Base-by-base conservation (phyloP, 2,888 invertebrate species). In the Polymixis flavicincta region DNA sequence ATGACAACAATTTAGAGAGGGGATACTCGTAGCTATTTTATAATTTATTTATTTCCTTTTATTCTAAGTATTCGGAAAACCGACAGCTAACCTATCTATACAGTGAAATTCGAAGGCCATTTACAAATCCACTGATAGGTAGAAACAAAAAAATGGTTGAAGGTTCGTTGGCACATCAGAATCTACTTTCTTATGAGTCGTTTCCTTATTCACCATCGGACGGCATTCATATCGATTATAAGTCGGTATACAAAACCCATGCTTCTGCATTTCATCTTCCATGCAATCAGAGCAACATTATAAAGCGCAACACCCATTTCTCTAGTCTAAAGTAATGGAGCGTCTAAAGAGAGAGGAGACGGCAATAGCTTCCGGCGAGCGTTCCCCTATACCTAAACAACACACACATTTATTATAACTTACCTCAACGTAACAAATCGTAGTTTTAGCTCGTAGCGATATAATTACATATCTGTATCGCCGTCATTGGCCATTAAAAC, bases 401-500 rank as follows among this genome's bases (percentile, higher is more conserved):
- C 69, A 78, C 48, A 68, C 48, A 64, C 52, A 64, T 74, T 74
- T 80, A 78, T 60, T 67, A 78, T 37, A 66, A 61, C 60, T 71
- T 60, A 70, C 54, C 67, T 71, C 25, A 55, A 48, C 60, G 70
- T 74, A 79, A 83, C 65, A 63, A 54, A 50, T 68, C 14, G 32
- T 66, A 22, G 64, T 70, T 65, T 25, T 48, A 71, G 57, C 57
- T 75, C 60, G 42, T 48, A 71, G 83, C 71, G 32, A 83, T 61
- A 71, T 82, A 76, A 82, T 80, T 68, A 75, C 50, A 59, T 22
- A 69, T 66, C 52, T 60, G 65, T 79, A 75, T 19, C 60, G 52
- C 48, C 42, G 83, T 65, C 57, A 74, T 67, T 80, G 67, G 48
- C 77, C 75, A 78, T 78, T 71, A 67, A 61, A 79, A 83, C 69